phyloP scores from a whole-genome alignment of 2,113 vertebrate genomes.

The Mormoops blainvillei region DNA sequence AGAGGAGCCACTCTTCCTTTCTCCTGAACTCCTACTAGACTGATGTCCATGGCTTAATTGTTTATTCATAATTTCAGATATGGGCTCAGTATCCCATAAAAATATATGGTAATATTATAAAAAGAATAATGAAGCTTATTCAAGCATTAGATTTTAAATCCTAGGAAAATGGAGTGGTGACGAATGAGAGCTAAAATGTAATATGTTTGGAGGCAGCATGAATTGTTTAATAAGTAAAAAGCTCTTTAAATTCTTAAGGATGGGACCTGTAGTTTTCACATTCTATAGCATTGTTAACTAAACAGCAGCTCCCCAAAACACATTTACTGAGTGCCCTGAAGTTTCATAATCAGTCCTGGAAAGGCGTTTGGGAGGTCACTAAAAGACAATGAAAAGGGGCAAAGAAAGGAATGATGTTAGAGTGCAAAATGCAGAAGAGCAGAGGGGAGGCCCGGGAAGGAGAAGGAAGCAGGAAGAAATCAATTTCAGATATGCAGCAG shows the following conservation, averaged over 20 bases:
- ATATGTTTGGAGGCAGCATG: not conserved
- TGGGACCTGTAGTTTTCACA: not conserved
- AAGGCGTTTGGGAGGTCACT: not conserved
- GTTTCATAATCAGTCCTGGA: not conserved
- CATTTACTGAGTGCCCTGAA: not conserved
- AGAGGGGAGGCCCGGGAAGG: not conserved
- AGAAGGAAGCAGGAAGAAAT: not conserved
- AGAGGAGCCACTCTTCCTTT: not conserved
- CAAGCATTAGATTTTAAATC: conserved; percentile 11
- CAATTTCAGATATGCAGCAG: not conserved
- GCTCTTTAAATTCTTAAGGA: not conserved
- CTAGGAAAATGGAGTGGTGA: not conserved
- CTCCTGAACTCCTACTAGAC: not conserved
- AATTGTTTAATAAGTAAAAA: conserved; percentile 16
- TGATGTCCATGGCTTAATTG: not conserved
- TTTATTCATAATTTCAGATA: not conserved
- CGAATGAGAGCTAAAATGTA: conserved; percentile 15
- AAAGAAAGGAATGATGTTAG: not conserved
- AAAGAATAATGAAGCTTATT: conserved; percentile 39
- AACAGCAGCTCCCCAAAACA: not conserved
- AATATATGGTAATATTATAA: conserved; percentile 20
- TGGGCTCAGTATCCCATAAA: not conserved
- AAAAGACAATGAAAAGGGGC: not conserved
- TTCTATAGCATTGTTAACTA: not conserved
- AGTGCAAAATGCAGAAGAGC: not conserved